These are phyloP conservation scores for Picus viridis DNA, from an alignment of 2,797 vertebrate genomes.

Conservation along the genomic window DNA sequence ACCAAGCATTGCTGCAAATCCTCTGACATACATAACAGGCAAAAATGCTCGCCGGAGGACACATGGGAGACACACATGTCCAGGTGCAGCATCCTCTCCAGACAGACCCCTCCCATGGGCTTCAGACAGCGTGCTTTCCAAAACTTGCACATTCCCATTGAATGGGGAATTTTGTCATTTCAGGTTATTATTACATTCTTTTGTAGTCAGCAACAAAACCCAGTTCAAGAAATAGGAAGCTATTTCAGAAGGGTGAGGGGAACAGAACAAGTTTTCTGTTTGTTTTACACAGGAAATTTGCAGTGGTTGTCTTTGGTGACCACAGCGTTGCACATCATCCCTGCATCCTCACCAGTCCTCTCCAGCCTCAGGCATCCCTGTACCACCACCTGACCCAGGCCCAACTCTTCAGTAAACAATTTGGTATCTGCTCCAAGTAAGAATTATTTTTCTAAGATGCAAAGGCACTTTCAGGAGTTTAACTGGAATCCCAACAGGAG, in stretches of 20 bases:
- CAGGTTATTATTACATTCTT: neutral
- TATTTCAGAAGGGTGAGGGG: neutral
- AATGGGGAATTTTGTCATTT: conserved; percentile 8
- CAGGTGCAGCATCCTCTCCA: rapidly evolving
- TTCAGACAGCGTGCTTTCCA: neutral
- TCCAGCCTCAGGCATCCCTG: rapidly evolving
- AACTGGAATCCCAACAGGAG: neutral
- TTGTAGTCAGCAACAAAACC: conserved; percentile 9
- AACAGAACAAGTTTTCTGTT: conserved; percentile 12
- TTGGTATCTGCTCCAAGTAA: neutral
- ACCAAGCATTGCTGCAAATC: neutral
- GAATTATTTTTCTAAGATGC: neutral
- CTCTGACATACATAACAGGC: rapidly evolving
- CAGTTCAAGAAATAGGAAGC: conserved; percentile 23
- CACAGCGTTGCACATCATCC: neutral
- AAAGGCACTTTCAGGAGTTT: neutral
- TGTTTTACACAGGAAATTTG: conserved; percentile 1
- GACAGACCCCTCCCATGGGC: neutral
- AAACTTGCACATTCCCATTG: neutral
- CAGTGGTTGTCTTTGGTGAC: neutral
- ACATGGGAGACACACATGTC: rapidly evolving
- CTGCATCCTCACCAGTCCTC: neutral
- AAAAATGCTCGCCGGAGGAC: rapidly evolving
- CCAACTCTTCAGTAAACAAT: neutral
- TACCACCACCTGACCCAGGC: neutral